Evolutionary conservation across 2,113 vertebrate genomes (phyloP).

Genomic region (Oreochromis niloticus): DNA sequence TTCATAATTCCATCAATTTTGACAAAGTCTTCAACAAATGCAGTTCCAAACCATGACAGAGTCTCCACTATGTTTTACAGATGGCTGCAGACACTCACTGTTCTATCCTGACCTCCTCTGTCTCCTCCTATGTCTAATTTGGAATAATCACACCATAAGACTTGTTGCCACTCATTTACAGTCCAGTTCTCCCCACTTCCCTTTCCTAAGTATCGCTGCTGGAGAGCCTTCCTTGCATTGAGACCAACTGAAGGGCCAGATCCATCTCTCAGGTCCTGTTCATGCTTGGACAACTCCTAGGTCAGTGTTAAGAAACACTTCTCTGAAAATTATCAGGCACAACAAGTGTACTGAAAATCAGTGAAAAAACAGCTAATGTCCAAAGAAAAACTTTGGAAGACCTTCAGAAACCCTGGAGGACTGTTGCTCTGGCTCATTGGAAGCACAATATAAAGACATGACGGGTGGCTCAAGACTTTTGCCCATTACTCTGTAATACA

Average conservation of each 20-base stretch:
- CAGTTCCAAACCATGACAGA: not conserved
- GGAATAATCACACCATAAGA: not conserved
- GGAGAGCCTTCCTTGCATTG: not conserved
- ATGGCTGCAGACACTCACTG: not conserved
- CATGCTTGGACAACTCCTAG: not conserved
- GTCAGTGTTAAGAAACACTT: not conserved
- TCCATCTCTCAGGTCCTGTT: not conserved
- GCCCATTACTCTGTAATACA: not conserved
- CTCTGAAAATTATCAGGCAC: not conserved
- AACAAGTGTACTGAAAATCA: not conserved
- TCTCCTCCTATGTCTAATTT: not conserved
- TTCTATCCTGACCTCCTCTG: not conserved
- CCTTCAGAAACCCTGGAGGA: not conserved
- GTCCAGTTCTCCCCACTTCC: not conserved
- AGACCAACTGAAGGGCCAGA: not conserved
- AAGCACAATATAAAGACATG: not conserved
- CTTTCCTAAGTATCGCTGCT: not conserved
- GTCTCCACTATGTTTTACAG: not conserved
- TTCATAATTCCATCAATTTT: not conserved
- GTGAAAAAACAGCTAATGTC: not conserved
- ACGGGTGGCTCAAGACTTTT: not conserved
- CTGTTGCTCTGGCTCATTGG: not conserved
- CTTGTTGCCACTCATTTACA: not conserved
- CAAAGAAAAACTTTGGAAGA: not conserved
- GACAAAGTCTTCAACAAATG: not conserved